These are phyloP conservation scores for Paralichthys olivaceus DNA, from an alignment of 2,113 vertebrate genomes.

Conservation along the genomic window DNA sequence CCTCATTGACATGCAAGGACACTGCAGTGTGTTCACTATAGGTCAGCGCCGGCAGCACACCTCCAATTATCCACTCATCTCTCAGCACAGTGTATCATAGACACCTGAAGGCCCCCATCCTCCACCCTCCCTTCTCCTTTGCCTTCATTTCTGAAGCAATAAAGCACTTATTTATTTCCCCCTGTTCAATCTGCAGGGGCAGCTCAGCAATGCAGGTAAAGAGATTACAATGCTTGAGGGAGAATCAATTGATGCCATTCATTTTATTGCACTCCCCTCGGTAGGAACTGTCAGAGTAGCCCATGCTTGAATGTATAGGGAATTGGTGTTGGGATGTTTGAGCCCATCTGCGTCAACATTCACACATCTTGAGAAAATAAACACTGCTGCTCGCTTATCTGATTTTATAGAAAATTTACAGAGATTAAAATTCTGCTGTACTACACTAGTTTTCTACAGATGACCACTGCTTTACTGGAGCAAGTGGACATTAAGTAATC, in stretches of 20 bases:
- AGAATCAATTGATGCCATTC: conserved; percentile 77
- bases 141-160: conserved; percentile 72
- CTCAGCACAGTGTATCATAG: conserved; percentile 55
- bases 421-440: background rate
- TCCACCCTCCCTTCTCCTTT: conserved; percentile 7
- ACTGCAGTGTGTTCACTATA: conserved; percentile 22
- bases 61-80: conserved; percentile 75
- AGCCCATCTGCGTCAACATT: conserved; percentile 53
- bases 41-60: conserved; percentile 38
- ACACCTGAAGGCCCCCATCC: conserved; percentile 56
- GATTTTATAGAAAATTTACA: conserved; percentile 28
- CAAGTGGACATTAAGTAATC: conserved; percentile 8
- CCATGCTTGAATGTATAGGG: conserved; percentile 42
- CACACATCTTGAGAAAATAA: conserved; percentile 19
- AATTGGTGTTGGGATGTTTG: conserved; percentile 39
- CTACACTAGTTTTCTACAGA: background rate
- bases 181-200: conserved; percentile 68
- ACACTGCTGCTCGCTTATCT: conserved; percentile 17
- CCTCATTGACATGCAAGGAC: conserved; percentile 58
- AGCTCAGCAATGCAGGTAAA: conserved; percentile 73
- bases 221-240: conserved; percentile 77
- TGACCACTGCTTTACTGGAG: conserved; percentile 8
- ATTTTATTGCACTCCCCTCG: conserved; percentile 49
- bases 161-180: conserved; percentile 76
- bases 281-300: conserved; percentile 60